Evolutionary conservation across 2,888 invertebrate genomes (phyloP).

Genomic region (Hybos culiciformis): DNA sequence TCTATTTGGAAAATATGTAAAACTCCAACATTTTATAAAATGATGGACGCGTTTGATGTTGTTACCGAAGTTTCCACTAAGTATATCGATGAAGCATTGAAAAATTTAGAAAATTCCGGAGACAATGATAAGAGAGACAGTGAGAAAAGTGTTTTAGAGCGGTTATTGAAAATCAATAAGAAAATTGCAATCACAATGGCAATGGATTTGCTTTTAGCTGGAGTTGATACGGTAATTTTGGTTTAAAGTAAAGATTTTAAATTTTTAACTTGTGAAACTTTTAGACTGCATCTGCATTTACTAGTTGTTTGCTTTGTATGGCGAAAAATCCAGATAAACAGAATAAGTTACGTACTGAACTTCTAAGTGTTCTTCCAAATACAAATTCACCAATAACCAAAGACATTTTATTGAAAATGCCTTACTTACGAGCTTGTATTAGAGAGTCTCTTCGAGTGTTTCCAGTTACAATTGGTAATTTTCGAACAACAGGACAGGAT

Average conservation of each 20-base stretch:
- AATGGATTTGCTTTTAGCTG: constrained; percentile 50
- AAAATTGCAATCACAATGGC: constrained; percentile 48
- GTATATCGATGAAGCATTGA: constrained; percentile 26
- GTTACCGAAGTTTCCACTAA: constrained; percentile 23
- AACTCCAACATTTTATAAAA: constrained; percentile 16
- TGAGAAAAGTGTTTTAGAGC: constrained; percentile 45
- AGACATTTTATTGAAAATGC: constrained; percentile 33
- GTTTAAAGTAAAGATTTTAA: background rate
- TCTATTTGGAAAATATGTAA: constrained; percentile 15
- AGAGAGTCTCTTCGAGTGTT: constrained; percentile 51
- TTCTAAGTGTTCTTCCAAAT: constrained; percentile 33
- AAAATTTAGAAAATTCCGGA: constrained; percentile 17
- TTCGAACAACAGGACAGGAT: constrained; percentile 41
- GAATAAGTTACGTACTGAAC: constrained; percentile 44
- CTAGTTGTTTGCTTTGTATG: constrained; percentile 44
- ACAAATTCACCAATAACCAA: constrained; percentile 30
- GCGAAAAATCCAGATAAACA: constrained; percentile 50
- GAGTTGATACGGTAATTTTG: constrained; percentile 52
- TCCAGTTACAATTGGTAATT: constrained; percentile 42
- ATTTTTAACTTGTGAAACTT: background rate
- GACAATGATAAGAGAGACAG: constrained; percentile 31
- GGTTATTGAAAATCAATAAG: constrained; percentile 42
- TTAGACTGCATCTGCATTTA: constrained; percentile 35
- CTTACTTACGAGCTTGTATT: constrained; percentile 52
- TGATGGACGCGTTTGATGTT: constrained; percentile 16